Base-by-base conservation (phyloP, 2,888 invertebrate species). In the Neuroscelio doddi region DNA sequence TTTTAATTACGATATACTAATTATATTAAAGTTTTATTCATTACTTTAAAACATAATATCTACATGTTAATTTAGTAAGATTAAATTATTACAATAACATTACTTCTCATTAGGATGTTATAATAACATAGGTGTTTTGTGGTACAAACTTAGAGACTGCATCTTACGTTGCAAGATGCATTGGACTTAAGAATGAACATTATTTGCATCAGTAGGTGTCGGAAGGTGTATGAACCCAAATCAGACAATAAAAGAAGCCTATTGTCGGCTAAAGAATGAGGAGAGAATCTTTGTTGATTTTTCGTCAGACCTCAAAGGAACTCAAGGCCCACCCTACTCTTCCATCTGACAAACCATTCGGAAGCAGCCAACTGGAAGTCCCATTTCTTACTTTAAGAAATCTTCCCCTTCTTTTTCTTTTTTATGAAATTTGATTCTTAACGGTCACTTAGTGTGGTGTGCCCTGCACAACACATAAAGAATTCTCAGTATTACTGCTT, bases 321-420 rank as follows among this genome's bases (percentile, higher is more conserved):
- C 67, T 69, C 68, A 42, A 68, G 74, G 72, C 74, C 72, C 70
- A 63, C 72, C 72, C 70, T 62, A 66, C 70, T 68, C 75, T 74
- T 45, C 10, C 49, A 24, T 38, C 21, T 30, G 38, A 72, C 71
- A 68, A 73, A 66, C 76, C 73, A 81, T 82, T 82, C 75, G 76
- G 68, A 66, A 58, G 73, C 80, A 75, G 68, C 76, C 73, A 67
- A 76, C 75, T 80, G 80, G 78, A 82, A 82, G 80, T 80, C 80
- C 77, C 78, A 74, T 77, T 77, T 58, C 75, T 74, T 64, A 14
- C 42, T 21, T 51, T 12, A 36, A 15, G 10, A 47, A 27, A 27
- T 15, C 21, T n/a, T 15, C 36, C 51, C 46, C 46, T 32, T 15
- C 10, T 46, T 41, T 34, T 21, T 29, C 50, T 21, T 42, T 53